Evolutionary conservation across 1,140 invertebrate genomes (phyloP), one percentile per base, ranked within the genome.

Genomic region (Nasonia giraulti): DNA sequence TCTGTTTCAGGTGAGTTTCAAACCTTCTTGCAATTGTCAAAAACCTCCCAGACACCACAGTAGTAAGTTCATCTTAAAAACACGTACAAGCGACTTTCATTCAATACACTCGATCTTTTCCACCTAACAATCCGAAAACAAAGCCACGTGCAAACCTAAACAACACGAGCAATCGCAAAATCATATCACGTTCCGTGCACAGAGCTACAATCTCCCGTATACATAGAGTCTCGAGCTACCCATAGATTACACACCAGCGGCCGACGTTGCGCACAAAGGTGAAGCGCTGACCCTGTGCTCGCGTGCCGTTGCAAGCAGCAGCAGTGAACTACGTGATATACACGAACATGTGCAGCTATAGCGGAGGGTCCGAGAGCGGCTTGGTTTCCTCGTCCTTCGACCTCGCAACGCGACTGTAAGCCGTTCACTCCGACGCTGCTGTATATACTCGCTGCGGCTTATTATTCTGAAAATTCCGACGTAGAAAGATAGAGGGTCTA

Each of bases 331-430:
- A 62, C 55, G 4, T 62, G 27, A 62, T 62, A 14, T 27, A 75
- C 37, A 44, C 37, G 12, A 7, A 75, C 40, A 75, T 75, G 40
- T 75, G 14, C 27, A 7, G 8, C 7, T 27, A 69, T 27, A 23
- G 27, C 11, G 69, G 69, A 73, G 69, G 33, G 11, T 73, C 27
- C 33, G 33, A 44, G 20, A 44, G 20, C 40, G 37, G 74, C 33
- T 77, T 23, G 44, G 14, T 62, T 62, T n/a, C 20, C 55, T 79
- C 77, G 77, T 66, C 31, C 77, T 66, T 79, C 77, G 50, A 79
- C 77, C 77, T 79, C 77, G 77, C 17, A 20, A 71, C 69, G 55
- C 55, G 55, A 62, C 17, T 62, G 17, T 62, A 62, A 62, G 55
- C 55, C 55, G 55, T 62, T 62, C 55, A 62, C 55, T 62, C 55